Base-by-base conservation (phyloP, 35 echinoderm and acorn worm genomes). In the Ptychodera flava region DNA sequence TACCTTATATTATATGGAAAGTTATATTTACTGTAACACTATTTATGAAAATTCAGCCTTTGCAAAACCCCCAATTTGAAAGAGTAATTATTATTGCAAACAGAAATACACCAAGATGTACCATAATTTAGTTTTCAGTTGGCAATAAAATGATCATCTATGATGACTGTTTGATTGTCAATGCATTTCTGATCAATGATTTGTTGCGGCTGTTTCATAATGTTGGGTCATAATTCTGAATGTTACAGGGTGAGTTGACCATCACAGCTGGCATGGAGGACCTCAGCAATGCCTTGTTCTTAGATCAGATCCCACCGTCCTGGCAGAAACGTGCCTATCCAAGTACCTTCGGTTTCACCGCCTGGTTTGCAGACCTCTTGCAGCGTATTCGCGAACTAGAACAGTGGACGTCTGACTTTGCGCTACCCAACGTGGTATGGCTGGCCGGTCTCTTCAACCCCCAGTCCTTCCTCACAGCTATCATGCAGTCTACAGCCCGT, bases 401-500 rank as follows among this genome's bases (percentile, higher is more conserved):
- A 38, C 90, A 85, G 77, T 99, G 96, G 96, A 99, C 96, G 31
- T 88, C 96, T 0, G 96, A 99, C 91, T 99, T 99, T 78, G 90
- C 90, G 34, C 82, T 99, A 16, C 96, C 96, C 77, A 94, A 85
- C 32, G 92, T 88, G 31, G 93, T 99, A 28, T 99, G 96, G 96
- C 86, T 99, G 27, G 93, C 90, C 29, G 96, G 93, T 29, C 94
- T 94, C 92, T 99, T 99, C 90, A 99, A 94, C 90, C 96, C 96
- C 1, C 96, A 99, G 93, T 94, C 93, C 36, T 99, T 99, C 93
- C 37, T 99, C 32, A 99, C 96, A 0, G 96, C 96, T 28, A 99
- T 99, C 82, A 99, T 99, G 96, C 96, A 99, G 96, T 99, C 96
- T 78, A 99, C 94, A 93, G 96, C 96, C 16, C 93, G 96, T 75